These are phyloP conservation scores for Marmota monax DNA, from an alignment of 2,113 vertebrate species.

Conservation along the genomic window DNA sequence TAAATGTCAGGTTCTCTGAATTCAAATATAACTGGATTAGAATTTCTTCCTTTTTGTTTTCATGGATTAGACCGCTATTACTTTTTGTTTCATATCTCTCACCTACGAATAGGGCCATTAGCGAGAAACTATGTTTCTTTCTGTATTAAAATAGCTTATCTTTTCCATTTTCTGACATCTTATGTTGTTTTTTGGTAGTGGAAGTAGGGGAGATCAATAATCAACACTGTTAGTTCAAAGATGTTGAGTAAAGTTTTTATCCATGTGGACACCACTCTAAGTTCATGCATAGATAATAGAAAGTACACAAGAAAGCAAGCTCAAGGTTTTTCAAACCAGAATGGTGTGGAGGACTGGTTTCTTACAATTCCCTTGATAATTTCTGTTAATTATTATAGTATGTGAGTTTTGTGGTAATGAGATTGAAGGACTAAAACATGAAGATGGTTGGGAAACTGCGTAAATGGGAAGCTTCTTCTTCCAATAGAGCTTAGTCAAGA, in stretches of 20 bases:
- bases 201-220: not conserved
- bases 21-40: not conserved
- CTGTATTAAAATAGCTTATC: not conserved
- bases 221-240: not conserved
- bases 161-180: not conserved
- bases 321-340: not conserved
- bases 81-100: not conserved
- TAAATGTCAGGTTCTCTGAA: not conserved
- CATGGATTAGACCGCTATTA: not conserved
- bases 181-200: not conserved
- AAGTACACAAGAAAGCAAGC: not conserved
- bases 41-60: slow-evolving; percentile 22
- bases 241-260: not conserved
- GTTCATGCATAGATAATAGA: not conserved
- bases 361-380: not conserved
- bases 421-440: not conserved
- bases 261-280: not conserved
- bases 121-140: not conserved
- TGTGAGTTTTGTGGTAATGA: not conserved
- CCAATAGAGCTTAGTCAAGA: not conserved
- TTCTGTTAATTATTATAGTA: not conserved
- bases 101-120: not conserved
- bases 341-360: not conserved
- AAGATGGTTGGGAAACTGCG: not conserved
- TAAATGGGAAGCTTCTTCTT: not conserved